Evolutionary conservation across 2,888 invertebrate species (phyloP), one percentile per base, ranked within the genome.

Genomic region (Tromatobia lineatoria): DNA sequence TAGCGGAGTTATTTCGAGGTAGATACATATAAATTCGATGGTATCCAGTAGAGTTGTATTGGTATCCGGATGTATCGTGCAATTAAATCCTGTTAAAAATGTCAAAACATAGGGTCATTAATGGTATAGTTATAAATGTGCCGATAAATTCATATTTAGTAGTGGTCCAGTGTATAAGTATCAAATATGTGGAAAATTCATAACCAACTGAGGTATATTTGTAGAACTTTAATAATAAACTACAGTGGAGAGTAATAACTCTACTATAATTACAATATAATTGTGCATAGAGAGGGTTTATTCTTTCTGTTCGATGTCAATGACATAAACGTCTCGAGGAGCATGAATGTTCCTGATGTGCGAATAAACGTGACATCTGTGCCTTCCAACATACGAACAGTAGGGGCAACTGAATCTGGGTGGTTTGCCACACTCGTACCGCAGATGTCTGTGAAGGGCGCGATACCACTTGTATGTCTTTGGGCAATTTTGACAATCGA

Each of bases 391-490:
- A 38, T 15, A 47, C n/a, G 45, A 3, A 25, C 42, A 67, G 15
- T 86, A 79, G 29, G 88, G 88, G 80, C 90, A 90, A 75, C 88
- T 87, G 88, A 94, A 94, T 1, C 92, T 89, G 47, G 93, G 93
- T 23, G 88, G 88, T 88, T 92, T 91, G 74, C 93, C 93, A 83
- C 94, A 94, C 82, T 92, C 92, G 88, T 91, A 93, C 50, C 91
- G 90, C 67, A 90, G 86, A 47, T 92, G 80, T 45, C 83, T 80
- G 77, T 77, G 71, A 18, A 83, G 73, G 20, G 80, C 80, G 25
- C 77, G 76, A 67, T 80, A 77, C 57, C 89, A 88, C 67, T 89
- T 90, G 82, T 92, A 93, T 8, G 57, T 82, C 69, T 90, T 89
- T 54, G 88, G 89, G 77, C 93, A 93, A 57, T 80, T 86, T 29